Percentiles rank a stretch among this genome's conserved stretches.
phyloP scores from a whole-genome alignment of 1,140 invertebrate genomes.

The Drosophila santomea region DNA sequence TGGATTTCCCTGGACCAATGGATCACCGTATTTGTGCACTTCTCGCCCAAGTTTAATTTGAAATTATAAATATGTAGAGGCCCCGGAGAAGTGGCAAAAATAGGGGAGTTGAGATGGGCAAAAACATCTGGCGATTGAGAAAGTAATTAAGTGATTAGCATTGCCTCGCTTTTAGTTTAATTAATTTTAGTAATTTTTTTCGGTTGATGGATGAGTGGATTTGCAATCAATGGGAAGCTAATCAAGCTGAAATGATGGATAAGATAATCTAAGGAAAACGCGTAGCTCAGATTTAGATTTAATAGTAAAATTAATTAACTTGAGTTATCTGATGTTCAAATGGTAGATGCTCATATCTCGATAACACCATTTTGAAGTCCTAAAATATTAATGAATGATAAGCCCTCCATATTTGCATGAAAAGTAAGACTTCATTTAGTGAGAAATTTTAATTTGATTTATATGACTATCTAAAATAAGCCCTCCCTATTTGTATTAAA shows the following conservation, averaged over 20 bases:
- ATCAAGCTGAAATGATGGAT: constrained; percentile 43
- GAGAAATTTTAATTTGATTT: neutral
- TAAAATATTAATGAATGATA: neutral
- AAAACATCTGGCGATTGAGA: constrained; percentile 67
- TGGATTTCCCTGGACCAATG: constrained; percentile 66
- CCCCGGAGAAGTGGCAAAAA: neutral
- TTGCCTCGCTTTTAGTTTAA: constrained; percentile 61
- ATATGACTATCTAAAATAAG: neutral
- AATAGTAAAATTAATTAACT: neutral
- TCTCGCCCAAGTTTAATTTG: constrained; percentile 69
- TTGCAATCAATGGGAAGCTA: constrained; percentile 24
- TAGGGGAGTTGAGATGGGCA: constrained; percentile 14
- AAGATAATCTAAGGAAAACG: constrained; percentile 15
- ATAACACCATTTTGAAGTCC: no score
- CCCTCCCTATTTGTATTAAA: constrained; percentile 1
- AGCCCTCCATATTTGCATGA: neutral
- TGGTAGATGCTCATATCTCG: no score
- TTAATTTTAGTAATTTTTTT: constrained; percentile 63
- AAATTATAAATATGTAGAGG: constrained; percentile 75
- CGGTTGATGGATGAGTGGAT: constrained; percentile 34
- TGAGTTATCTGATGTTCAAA: neutral
- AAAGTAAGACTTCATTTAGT: neutral
- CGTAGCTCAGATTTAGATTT: constrained; percentile 1
- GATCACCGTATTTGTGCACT: constrained; percentile 58
- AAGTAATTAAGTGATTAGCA: constrained; percentile 67